phyloP scores from a whole-genome alignment of 2,113 vertebrate species.

The Amblyopsis rosae region DNA sequence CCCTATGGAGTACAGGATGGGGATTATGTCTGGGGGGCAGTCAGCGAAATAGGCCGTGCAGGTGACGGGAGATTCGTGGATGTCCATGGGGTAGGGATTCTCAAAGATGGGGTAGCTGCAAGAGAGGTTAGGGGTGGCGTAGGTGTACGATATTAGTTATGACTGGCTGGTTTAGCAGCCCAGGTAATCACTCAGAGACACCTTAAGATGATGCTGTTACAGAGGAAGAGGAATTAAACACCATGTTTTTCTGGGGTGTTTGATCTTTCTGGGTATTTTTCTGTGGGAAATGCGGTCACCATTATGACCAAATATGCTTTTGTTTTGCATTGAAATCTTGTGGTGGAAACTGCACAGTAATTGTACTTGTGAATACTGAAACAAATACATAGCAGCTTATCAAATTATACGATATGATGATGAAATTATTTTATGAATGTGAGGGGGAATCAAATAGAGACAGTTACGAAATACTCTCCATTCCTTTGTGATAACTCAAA shows the following conservation, averaged over 20 bases:
- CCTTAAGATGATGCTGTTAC: too few relatives aligned
- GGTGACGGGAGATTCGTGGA: constrained; percentile 98
- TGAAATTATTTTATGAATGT: too few relatives aligned
- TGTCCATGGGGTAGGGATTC: constrained; percentile 97
- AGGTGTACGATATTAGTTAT: not conserved
- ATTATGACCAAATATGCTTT: too few relatives aligned
- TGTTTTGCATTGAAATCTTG: not conserved
- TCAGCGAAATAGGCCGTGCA: constrained; percentile 97
- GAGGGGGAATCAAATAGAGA: too few relatives aligned
- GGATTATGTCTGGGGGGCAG: constrained; percentile 95
- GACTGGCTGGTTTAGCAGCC: not conserved
- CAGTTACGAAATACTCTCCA: too few relatives aligned
- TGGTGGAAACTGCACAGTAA: not conserved
- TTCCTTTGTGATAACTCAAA: too few relatives aligned
- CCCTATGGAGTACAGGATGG: constrained; percentile 95
- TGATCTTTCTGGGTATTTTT: too few relatives aligned
- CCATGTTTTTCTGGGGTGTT: too few relatives aligned
- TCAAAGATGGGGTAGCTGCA: constrained; percentile 97
- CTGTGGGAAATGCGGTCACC: too few relatives aligned
- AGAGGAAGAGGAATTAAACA: too few relatives aligned
- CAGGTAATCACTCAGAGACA: too few relatives aligned
- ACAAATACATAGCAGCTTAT: not conserved
- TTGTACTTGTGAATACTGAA: not conserved
- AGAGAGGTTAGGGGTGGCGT: not conserved
- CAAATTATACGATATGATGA: too few relatives aligned